Conservation (phyloP, 2,888 invertebrate species). For the Amphimallon solstitiale region DNA sequence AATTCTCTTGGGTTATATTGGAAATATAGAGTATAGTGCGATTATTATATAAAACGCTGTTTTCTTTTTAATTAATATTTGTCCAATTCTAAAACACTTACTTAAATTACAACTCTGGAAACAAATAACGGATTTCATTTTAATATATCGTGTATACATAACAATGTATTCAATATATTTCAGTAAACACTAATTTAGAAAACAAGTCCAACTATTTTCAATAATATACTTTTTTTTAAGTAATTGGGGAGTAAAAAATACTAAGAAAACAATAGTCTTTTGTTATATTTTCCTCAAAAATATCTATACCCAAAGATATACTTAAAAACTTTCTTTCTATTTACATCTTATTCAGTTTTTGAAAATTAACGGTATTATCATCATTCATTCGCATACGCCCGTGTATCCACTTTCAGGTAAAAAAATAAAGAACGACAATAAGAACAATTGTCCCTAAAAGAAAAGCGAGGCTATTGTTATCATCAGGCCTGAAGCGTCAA, state of each 20-base stretch:
- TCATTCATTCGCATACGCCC: background rate
- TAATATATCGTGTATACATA: too few relatives aligned
- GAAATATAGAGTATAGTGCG: too few relatives aligned
- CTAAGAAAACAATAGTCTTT: constrained; percentile 5
- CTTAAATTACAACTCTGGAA: too few relatives aligned
- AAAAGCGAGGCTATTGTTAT: constrained; percentile 55
- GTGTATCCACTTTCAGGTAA: constrained; percentile 34
- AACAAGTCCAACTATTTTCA: too few relatives aligned
- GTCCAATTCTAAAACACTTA: too few relatives aligned
- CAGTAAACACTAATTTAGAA: too few relatives aligned
- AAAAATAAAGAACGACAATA: constrained; percentile 53
- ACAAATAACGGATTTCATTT: too few relatives aligned
- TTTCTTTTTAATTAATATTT: too few relatives aligned
- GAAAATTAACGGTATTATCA: constrained; percentile 53
- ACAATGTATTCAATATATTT: too few relatives aligned
- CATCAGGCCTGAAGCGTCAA: constrained; percentile 50
- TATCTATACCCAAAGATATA: constrained; percentile 9
- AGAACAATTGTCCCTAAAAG: constrained; percentile 55
- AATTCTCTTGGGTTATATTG: too few relatives aligned
- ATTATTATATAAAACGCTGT: too few relatives aligned
- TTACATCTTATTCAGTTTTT: constrained; percentile 19
- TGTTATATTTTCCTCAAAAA: constrained; percentile 6
- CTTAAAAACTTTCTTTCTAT: constrained; percentile 35
- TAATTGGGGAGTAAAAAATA: background rate
- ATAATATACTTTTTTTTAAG: too few relatives aligned